Base-by-base conservation (phyloP, 2,888 invertebrate genomes). In the Diplazon laetatorius region DNA sequence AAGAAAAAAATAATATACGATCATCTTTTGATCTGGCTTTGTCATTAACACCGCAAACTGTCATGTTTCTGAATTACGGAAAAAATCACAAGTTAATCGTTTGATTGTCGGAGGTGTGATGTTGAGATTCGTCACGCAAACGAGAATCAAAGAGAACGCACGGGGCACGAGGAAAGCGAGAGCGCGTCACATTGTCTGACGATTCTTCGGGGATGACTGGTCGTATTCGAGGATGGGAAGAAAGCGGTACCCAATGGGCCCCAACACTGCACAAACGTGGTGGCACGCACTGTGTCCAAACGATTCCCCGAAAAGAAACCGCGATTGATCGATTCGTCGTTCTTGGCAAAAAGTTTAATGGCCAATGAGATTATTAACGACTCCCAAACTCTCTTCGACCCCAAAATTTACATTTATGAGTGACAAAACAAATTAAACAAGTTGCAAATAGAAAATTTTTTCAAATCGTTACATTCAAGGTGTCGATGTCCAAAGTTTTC, bases 141-240 rank as follows among this genome's bases (percentile, higher is more conserved):
- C 73, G 72, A 65, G 66, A 72, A 81, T 72, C 78, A 76, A 80
- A 85, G 83, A 52, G 5, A 39, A 39, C 39, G 50, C n/a, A 37
- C 76, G 76, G 69, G 80, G n/a, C 70, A 80, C 82, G 82, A 80
- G 57, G 42, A 50, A 59, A 68, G 71, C 46, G 50, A 63, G 82
- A 79, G 81, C 84, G 84, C 87, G 89, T 87, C 89, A 88, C 87
- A 89, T 89, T 89, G 89, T 89, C 89, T 89, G 87, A 84, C 88
- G 87, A 88, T 88, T 88, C 86, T 87, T 88, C 87, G 88, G 87
- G 88, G 88, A 89, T 89, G 89, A 89, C 89, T 89, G 87, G 87
- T 84, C 84, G 87, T 87, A 88, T 89, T 87, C 82, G 86, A 16
- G 25, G 16, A 18, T 16, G 1, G 30, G 46, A 50, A 22, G 52